These are phyloP conservation scores for Poeciliopsis gracilis DNA, from an alignment of 2,797 vertebrate species.

Conservation along the genomic window DNA sequence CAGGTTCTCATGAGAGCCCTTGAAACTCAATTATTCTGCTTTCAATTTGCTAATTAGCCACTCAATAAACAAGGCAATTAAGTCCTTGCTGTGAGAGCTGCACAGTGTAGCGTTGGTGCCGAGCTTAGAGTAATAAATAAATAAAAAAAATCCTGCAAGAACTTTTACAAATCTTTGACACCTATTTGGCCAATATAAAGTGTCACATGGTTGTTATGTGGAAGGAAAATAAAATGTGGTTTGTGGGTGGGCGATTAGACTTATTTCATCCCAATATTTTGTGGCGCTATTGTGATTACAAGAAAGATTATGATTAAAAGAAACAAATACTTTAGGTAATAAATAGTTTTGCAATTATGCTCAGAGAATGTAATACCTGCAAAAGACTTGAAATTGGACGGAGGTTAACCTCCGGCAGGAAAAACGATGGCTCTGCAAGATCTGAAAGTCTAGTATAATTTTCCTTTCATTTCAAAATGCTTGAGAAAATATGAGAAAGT, in stretches of 20 bases:
- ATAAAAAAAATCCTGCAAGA: background rate
- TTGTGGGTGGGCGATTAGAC: background rate
- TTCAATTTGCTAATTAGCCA: conserved; percentile 71
- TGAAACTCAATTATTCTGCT: conserved; percentile 55
- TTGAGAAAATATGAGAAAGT: background rate
- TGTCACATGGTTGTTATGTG: background rate
- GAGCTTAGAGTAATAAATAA: background rate
- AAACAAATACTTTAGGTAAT: too few relatives aligned
- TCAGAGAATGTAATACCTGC: background rate
- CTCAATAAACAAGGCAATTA: conserved; percentile 70
- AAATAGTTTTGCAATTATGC: background rate
- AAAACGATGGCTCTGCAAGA: background rate
- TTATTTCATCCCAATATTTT: too few relatives aligned
- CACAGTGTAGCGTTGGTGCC: background rate
- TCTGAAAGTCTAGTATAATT: background rate
- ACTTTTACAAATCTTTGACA: background rate
- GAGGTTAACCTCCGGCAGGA: background rate
- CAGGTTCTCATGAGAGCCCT: conserved; percentile 42
- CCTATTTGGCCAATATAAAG: background rate
- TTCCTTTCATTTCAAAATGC: background rate
- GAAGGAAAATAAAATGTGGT: background rate
- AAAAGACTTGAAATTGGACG: background rate
- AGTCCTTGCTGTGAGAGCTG: conserved; percentile 54
- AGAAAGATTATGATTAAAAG: too few relatives aligned
- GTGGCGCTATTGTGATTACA: too few relatives aligned